A percentile compares a stretch with the other conserved stretches of the same genome.
Evolutionary conservation across 1,140 invertebrate species (phyloP).

Genomic region (Callitettix versicolor): DNA sequence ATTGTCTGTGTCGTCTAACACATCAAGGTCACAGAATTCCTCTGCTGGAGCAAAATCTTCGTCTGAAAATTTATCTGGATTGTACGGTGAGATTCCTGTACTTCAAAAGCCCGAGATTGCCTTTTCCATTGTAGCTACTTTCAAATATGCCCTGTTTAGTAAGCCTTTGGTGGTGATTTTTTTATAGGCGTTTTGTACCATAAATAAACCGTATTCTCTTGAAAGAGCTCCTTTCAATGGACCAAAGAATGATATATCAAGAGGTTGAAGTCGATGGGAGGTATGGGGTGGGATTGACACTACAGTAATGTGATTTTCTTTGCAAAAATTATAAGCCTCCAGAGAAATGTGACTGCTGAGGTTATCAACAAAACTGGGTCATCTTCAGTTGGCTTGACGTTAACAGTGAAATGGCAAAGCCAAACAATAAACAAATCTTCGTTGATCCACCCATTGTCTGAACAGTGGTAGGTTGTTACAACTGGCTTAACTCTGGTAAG

Average conservation of each 20-base stretch:
- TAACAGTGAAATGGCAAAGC: slow-evolving; percentile 26
- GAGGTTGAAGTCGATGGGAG: too few species aligned
- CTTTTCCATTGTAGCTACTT: slow-evolving; percentile 23
- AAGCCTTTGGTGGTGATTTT: slow-evolving; percentile 27
- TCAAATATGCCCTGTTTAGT: slow-evolving; percentile 24
- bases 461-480: slow-evolving; percentile 26
- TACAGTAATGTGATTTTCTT: slow-evolving; percentile 30
- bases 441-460: slow-evolving; percentile 29
- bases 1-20: not conserved
- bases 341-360: slow-evolving; percentile 29
- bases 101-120: slow-evolving; percentile 25
- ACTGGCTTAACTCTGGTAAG: slow-evolving; percentile 28
- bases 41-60: slow-evolving; percentile 29
- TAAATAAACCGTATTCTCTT: too few species aligned
- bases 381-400: slow-evolving; percentile 13
- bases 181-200: slow-evolving; percentile 28
- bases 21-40: not conserved
- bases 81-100: slow-evolving; percentile 30
- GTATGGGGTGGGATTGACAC: slow-evolving; percentile 32
- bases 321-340: too few species aligned
- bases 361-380: slow-evolving; percentile 28
- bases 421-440: slow-evolving; percentile 29
- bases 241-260: slow-evolving; percentile 29
- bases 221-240: slow-evolving; percentile 34
- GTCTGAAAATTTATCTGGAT: slow-evolving; percentile 30